Percentiles rank a stretch among this genome's conserved stretches.
Evolutionary conservation across 2,888 invertebrate species (phyloP).

Genomic region (Aphodius granarius): DNA sequence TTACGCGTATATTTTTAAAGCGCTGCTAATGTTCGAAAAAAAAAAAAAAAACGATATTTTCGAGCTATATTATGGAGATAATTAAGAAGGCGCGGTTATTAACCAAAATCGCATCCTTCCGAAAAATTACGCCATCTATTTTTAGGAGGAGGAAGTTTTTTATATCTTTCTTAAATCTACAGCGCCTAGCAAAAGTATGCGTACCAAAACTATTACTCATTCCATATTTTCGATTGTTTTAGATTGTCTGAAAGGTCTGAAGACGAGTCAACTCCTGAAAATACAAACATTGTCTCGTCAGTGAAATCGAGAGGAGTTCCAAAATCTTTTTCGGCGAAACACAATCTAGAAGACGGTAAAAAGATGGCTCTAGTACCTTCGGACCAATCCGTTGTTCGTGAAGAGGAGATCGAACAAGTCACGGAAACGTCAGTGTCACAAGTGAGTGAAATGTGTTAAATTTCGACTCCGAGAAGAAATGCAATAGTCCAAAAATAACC

Average conservation of each 20-base stretch:
- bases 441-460: constrained; percentile 37
- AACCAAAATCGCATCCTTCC: not conserved
- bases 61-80: not conserved
- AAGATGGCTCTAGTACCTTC: constrained; percentile 33
- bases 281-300: too few relatives aligned
- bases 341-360: constrained; percentile 21
- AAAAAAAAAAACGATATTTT: constrained; percentile 39
- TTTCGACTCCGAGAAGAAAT: not conserved
- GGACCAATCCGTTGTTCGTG: constrained; percentile 35
- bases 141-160: not conserved
- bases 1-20: constrained; percentile 32
- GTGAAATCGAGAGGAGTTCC: not conserved
- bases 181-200: not conserved
- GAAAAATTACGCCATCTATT: not conserved
- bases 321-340: too few relatives aligned
- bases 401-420: constrained; percentile 46
- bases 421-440: constrained; percentile 50
- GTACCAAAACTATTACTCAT: not conserved
- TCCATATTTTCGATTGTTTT: not conserved
- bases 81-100: not conserved
- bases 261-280: too few relatives aligned
- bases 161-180: not conserved
- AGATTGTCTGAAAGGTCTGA: too few relatives aligned
- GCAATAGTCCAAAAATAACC: not conserved
- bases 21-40: constrained; percentile 33